Evolutionary conservation across 2,113 vertebrate genomes (phyloP), one percentile per base, ranked within the genome.

Genomic region (Coptodon rendalli): DNA sequence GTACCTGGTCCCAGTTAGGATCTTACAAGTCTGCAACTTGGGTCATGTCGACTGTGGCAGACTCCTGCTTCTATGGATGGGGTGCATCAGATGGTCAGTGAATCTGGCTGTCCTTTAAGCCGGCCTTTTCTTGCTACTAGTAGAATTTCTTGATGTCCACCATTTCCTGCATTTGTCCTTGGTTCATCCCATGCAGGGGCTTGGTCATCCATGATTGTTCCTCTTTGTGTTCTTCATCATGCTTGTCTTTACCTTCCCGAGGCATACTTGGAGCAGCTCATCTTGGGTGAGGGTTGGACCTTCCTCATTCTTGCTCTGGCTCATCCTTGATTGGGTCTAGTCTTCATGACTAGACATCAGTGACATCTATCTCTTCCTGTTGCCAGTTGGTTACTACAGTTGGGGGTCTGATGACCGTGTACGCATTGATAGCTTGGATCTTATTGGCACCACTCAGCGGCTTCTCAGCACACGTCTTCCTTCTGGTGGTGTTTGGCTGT

Each of bases 231-330:
- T 63, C 59, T 34, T 63, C 59, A 63, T 36, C 29, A 19, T 34
- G 29, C 17, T 10, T 63, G 59, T 3, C 59, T 11, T 34, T 34
- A 63, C 9, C 29, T 63, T 34, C 29, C 16, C 1, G 1, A 63
- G 29, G 29, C 9, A 63, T 36, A 19, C 59, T 63, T 63, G 59
- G 29, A 63, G 59, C 29, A 63, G 59, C 59, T 63, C 16, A 63
- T 63, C 1, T 0, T 63, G 59, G 27, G 57, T 61, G 57, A 17
- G 29, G 57, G 27, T 16, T 29, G 27, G 0, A 59, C 27, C 27
- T 31, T 17, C 27, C 29, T 4, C 59, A 63, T 63, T 34, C 29
- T 36, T 63, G 59, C 31, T 34, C 2, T 63, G 59, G 16, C 17
- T 63, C 59, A 63, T 63, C 17, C 59, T 36, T 10, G 6, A 63